Evolutionary conservation across 2,797 vertebrate species (phyloP).

Genomic region (Forpus xanthops): DNA sequence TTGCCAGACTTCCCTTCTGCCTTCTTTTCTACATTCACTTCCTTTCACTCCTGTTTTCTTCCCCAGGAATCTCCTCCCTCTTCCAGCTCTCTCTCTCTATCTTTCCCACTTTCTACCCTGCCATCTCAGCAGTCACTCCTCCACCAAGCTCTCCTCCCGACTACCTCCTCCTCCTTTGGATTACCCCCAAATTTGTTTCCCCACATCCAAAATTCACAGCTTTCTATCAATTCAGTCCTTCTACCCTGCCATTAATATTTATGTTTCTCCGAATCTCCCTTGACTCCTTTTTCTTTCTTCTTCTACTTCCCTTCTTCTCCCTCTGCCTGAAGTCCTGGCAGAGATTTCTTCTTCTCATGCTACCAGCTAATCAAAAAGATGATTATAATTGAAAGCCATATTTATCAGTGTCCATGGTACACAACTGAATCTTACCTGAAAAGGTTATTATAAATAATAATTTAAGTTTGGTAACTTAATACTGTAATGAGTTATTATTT

Average conservation of each 20-base stretch:
- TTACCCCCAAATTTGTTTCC: not conserved
- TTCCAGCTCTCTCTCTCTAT: not conserved
- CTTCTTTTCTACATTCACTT: not conserved
- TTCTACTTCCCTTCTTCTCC: not conserved
- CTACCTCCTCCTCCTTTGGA: not conserved
- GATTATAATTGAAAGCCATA: not conserved
- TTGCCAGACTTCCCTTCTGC: not conserved
- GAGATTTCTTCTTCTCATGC: not conserved
- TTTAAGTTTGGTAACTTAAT: not conserved
- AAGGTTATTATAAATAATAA: not conserved
- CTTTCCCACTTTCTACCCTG: not conserved
- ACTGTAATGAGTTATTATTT: not conserved
- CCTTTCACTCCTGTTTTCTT: not conserved
- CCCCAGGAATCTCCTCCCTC: not conserved
- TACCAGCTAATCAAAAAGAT: not conserved
- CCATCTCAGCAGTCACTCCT: not conserved
- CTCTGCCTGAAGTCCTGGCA: not conserved
- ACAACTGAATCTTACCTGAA: not conserved
- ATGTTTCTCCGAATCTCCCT: not conserved
- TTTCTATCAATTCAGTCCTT: not conserved
- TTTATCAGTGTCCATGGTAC: not conserved
- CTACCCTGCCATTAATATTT: not conserved
- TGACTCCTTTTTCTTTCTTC: not conserved
- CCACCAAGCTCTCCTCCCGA: not conserved
- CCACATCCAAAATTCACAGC: not conserved